Evolutionary conservation across 1,140 invertebrate species (phyloP).

Genomic region (Pogonomyrmex barbatus): DNA sequence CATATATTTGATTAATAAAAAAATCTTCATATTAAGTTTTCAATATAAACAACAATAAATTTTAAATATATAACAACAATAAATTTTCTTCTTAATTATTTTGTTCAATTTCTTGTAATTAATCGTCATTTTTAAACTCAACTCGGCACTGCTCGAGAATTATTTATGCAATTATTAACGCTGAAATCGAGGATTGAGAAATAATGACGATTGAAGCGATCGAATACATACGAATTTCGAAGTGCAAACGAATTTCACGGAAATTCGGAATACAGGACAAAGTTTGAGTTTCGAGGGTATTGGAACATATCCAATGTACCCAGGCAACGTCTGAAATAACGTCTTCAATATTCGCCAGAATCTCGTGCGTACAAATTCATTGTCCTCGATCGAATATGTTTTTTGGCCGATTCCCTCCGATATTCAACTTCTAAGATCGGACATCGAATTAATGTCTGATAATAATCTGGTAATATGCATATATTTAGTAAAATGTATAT

Average conservation of each 20-base stretch:
- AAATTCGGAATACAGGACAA: neutral
- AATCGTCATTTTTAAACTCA: constrained; percentile 23
- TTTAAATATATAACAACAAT: neutral
- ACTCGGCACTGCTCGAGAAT: constrained; percentile 11
- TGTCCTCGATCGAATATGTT: constrained; percentile 27
- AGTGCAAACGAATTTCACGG: constrained; percentile 51
- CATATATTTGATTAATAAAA: neutral
- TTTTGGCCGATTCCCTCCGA: neutral
- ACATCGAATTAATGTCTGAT: constrained; percentile 25
- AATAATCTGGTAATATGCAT: neutral
- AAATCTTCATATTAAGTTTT: too few relatives aligned
- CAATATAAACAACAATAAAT: neutral
- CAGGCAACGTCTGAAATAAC: constrained; percentile 73
- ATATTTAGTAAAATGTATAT: neutral
- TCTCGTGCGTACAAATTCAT: constrained; percentile 43
- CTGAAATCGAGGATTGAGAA: constrained; percentile 32
- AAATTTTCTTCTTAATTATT: constrained; percentile 28
- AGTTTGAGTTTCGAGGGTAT: constrained; percentile 22
- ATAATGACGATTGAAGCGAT: constrained; percentile 54
- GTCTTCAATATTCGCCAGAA: constrained; percentile 73
- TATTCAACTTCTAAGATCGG: neutral
- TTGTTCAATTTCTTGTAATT: neutral
- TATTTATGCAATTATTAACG: constrained; percentile 67
- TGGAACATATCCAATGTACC: constrained; percentile 68
- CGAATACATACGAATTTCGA: constrained; percentile 36